These are phyloP conservation scores for Enteromius treurensis DNA, from an alignment of 2,797 vertebrate species.

Conservation along the genomic window DNA sequence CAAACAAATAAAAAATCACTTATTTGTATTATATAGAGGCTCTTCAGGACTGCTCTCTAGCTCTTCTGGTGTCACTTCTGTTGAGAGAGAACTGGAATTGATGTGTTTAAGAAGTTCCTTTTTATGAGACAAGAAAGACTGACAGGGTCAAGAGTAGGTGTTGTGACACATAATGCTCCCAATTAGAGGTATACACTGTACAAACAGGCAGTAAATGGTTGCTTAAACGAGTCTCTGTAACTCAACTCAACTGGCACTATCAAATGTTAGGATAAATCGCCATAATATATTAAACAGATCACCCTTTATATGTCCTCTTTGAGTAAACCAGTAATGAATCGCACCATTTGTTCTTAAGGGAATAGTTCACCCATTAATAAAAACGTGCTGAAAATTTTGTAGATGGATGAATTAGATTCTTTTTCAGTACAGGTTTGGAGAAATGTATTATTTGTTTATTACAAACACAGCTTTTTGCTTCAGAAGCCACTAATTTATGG, in stretches of 20 bases:
- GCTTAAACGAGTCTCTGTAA: not conserved
- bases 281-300: not conserved
- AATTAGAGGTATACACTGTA: not conserved
- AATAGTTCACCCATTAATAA: not conserved
- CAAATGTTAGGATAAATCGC: not conserved
- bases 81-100: not conserved
- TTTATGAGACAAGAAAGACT: not conserved
- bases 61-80: not conserved
- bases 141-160: not conserved
- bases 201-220: not conserved
- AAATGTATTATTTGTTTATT: not conserved
- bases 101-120: not conserved
- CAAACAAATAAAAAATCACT: slow-evolving; percentile 35
- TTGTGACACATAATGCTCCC: not conserved
- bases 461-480: too few relatives aligned
- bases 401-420: not conserved
- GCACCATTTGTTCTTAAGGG: not conserved
- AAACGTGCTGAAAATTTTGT: not conserved
- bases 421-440: not conserved
- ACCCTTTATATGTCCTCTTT: not conserved
- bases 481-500: too few relatives aligned
- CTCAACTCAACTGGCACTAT: not conserved
- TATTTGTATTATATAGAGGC: slow-evolving; percentile 11
- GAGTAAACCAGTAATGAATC: not conserved
- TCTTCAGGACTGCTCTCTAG: not conserved